Evolutionary conservation across 2,797 vertebrate genomes (phyloP).

Genomic region (Clarias platycephalus): DNA sequence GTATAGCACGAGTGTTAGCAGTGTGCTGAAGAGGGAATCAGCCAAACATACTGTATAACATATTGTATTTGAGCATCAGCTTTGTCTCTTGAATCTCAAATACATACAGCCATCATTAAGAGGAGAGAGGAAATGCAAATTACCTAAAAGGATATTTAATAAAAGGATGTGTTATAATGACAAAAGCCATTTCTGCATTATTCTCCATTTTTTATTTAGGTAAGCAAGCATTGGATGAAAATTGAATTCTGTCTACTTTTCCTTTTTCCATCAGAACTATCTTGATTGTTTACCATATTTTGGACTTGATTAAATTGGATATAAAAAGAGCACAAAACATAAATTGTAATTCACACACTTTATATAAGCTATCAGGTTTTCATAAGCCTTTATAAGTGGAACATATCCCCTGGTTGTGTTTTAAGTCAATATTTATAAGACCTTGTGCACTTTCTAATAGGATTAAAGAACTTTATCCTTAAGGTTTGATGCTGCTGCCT

Average conservation of each 20-base stretch:
- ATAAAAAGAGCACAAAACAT: constrained; percentile 5
- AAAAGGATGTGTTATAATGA: constrained; percentile 4
- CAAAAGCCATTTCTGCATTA: constrained; percentile 26
- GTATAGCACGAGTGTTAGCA: constrained; percentile 46
- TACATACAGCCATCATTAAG: background rate
- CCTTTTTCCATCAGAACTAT: constrained; percentile 18
- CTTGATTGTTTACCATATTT: constrained; percentile 43
- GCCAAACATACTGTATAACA: constrained; percentile 7
- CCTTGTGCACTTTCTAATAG: constrained; percentile 56
- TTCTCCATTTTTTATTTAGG: constrained; percentile 23
- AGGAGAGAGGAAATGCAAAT: constrained; percentile 8
- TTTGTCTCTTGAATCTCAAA: constrained; percentile 17
- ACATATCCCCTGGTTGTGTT: constrained; percentile 56
- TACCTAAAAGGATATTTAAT: constrained; percentile 12
- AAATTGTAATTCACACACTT: constrained; percentile 8
- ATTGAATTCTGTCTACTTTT: constrained; percentile 37
- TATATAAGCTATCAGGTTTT: constrained; percentile 48
- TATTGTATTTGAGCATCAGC: constrained; percentile 29
- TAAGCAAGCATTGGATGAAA: constrained; percentile 10
- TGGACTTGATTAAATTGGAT: constrained; percentile 32
- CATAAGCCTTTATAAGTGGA: constrained; percentile 55
- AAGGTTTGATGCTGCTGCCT: constrained; percentile 47
- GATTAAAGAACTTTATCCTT: constrained; percentile 57
- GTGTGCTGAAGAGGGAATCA: constrained; percentile 52
- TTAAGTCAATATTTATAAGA: constrained; percentile 60